Base-by-base conservation (phyloP, 2,113 vertebrate genomes). In the Saguinus imperator region DNA sequence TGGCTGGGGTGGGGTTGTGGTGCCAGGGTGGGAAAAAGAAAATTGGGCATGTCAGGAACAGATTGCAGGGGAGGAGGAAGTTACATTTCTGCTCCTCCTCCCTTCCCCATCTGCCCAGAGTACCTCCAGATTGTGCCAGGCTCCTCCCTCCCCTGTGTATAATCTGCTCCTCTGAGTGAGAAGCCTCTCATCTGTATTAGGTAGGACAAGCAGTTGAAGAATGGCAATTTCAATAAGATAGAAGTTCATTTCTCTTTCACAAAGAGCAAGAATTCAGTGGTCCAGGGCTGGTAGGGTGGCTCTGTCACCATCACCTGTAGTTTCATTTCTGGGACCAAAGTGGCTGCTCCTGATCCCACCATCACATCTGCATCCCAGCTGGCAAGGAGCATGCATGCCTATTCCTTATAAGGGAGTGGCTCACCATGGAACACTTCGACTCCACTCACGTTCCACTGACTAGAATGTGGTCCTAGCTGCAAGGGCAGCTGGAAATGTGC, bases 401-500 rank as follows among this genome's bases (percentile, higher is more conserved):
- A 3, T 48, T 21, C 32, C 57, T 45, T 27, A 45, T 3, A 23
- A 88, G 84, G 55, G 23, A 14, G 77, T 2, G 29, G 18, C 16
- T 37, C 66, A 18, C 45, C 83, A 29, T 12, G 32, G 40, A 3
- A 32, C 35, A 1, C 61, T 52, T 80, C 45, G 18, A 0, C 32
- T 66, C 64, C 27, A 12, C 64, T n/a, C 45, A 17, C 1, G 14
- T 17, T 32, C 50, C 0, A 0, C 2, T 23, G 35, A n/a, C 29
- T 81, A 13, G 75, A 66, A 18, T 77, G 29, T 45, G 55, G 23
- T 48, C 80, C 72, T 13, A 3, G 13, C 72, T 45, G 6, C 35
- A 11, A 76, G 52, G 50, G 75, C 9, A 8, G 13, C 25, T 10
- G 17, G 37, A 55, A 55, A 0, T 5, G 17, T 27, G 12, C n/a